Evolutionary conservation across 2,113 vertebrate genomes (phyloP), one percentile per base, ranked within the genome.

Genomic region (Rhizomys pruinosus): DNA sequence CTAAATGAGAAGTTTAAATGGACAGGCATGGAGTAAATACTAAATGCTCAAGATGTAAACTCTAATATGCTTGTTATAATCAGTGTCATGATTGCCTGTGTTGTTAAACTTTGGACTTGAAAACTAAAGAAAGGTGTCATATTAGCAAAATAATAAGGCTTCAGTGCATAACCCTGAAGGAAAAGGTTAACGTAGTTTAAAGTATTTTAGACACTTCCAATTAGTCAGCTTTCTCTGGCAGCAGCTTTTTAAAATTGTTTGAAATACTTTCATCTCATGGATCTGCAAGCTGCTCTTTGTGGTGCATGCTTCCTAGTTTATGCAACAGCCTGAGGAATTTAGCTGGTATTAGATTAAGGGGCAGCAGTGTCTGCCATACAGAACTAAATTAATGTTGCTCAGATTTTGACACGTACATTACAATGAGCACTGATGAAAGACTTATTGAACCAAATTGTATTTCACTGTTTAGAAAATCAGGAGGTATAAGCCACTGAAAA

Each of bases 71-170:
- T 42, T 27, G 34, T 72, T 78, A 57, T 72, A 61, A 68, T 64
- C 72, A 66, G 61, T 63, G 63, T 85, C 57, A 82, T 96, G 66
- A 89, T 25, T 19, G 23, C 68, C 29, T 63, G 15, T 66, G 57
- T 71, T 86, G 59, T 84, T 92, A 87, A 95, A 96, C 47, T 55
- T 23, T 68, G 81, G 59, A 84, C 37, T 94, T 90, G 29, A 88
- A 84, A 74, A 77, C 69, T 19, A 57, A 66, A 59, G 82, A 74
- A 95, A 92, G 76, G 92, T 93, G 84, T 87, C 92, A 93, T 72
- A 88, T 86, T 94, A 88, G 77, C 69, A 76, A 94, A 94, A 68
- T 88, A 92, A 86, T 44, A 92, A 94, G 88, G 9, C 64, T 78
- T 68, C 74, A 85, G 44, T 57, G 42, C 52, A 11, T 93, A 76